These are phyloP conservation scores for Chaetops frenatus DNA, from an alignment of 2,113 vertebrate species.

Conservation along the genomic window DNA sequence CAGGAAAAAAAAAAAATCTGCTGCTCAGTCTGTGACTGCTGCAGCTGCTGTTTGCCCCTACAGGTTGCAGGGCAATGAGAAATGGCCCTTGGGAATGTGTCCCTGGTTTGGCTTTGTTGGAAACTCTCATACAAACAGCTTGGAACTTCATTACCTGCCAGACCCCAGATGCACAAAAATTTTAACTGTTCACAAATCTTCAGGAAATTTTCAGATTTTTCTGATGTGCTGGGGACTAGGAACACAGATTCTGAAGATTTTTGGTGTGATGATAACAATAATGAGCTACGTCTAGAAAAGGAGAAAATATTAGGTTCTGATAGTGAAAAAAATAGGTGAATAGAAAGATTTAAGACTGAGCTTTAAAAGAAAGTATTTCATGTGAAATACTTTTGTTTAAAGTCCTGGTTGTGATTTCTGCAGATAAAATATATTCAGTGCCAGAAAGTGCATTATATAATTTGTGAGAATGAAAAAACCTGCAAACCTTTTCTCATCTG, in stretches of 20 bases:
- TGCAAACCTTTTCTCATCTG: conserved; percentile 3
- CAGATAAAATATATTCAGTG: conserved; percentile 5
- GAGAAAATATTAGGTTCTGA: not conserved
- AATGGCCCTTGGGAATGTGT: not conserved
- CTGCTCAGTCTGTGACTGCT: not conserved
- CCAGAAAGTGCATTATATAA: conserved; percentile 23
- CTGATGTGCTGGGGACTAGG: not conserved
- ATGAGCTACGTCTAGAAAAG: not conserved
- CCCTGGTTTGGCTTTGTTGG: not conserved
- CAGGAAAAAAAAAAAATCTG: not conserved
- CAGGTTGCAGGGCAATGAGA: not conserved
- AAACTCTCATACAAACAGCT: not conserved
- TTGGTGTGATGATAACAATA: not conserved
- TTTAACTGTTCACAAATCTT: not conserved
- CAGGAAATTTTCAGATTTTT: not conserved
- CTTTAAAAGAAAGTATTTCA: conserved; percentile 12
- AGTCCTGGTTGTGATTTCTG: not conserved
- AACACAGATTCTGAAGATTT: not conserved
- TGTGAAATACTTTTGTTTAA: conserved; percentile 9
- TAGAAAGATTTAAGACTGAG: not conserved
- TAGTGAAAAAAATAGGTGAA: not conserved
- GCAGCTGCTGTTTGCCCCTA: not conserved
- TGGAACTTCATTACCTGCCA: not conserved
- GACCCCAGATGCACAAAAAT: not conserved
- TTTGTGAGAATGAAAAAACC: not conserved